Evolutionary conservation across 2,113 vertebrate genomes (phyloP).

Genomic region (Anguilla rostrata): DNA sequence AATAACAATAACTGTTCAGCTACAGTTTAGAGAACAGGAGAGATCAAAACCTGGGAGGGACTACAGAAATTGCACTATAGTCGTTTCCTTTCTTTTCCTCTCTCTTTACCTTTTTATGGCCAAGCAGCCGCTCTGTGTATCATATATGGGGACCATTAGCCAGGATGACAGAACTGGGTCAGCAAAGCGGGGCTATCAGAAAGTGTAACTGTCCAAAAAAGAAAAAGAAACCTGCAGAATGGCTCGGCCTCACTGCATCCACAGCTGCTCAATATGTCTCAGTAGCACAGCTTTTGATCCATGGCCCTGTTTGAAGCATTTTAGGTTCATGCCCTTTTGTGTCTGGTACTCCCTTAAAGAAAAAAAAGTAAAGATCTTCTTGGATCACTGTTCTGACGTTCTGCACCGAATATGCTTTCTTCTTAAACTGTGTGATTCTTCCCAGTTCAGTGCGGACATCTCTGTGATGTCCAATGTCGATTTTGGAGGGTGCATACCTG

Average conservation of each 20-base stretch:
- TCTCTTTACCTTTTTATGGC: slow-evolving; percentile 24
- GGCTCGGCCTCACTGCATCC: slow-evolving; percentile 25
- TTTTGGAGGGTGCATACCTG: no score
- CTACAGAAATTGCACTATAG: slow-evolving; percentile 44
- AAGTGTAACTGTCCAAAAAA: slow-evolving; percentile 28
- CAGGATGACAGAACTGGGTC: slow-evolving; percentile 35
- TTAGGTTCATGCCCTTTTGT: neutral
- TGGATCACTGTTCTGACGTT: neutral
- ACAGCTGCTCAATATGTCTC: slow-evolving; percentile 21
- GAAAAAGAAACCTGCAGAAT: slow-evolving; percentile 23
- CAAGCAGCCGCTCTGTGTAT: neutral
- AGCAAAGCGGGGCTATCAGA: slow-evolving; percentile 23
- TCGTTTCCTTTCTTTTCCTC: slow-evolving; percentile 20
- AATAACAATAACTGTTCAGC: slow-evolving; percentile 57
- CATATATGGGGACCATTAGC: slow-evolving; percentile 26
- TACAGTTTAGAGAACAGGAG: slow-evolving; percentile 36
- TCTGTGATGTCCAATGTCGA: neutral
- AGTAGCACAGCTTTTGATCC: slow-evolving; percentile 16
- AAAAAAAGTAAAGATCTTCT: neutral
- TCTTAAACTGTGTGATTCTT: neutral
- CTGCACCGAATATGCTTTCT: no score
- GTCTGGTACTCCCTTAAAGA: slow-evolving; percentile 30
- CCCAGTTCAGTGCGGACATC: neutral
- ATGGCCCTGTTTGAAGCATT: slow-evolving; percentile 10
- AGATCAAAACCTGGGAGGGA: slow-evolving; percentile 52